Evolutionary conservation across 2,113 vertebrate genomes (phyloP), one percentile per base, ranked within the genome.

Genomic region (Falco punctatus): DNA sequence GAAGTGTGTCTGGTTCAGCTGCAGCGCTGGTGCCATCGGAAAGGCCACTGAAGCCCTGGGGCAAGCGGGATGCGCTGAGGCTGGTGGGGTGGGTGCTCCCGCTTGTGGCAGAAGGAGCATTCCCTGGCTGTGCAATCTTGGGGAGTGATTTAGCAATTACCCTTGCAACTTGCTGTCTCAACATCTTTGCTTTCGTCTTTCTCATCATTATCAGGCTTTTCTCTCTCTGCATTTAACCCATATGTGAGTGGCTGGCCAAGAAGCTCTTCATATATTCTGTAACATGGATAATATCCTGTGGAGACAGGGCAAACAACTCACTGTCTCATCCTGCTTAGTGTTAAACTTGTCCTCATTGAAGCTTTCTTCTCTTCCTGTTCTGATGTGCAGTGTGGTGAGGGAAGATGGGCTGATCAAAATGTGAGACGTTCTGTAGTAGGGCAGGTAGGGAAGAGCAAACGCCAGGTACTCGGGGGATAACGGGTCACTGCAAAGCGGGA

Each of bases 371-470:
- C 21, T 5, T 19, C 58, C 95, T 64, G 38, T 10, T 62, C 6
- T 18, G 51, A 5, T 24, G 49, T 23, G 27, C 1, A 23, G 6
- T 18, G 65, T 20, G 15, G 73, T 3, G 20, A 38, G n/a, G 46
- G 61, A 32, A 46, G 52, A 15, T 30, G 67, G 57, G 51, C 54
- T 27, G 18, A 17, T 35, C 26, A 83, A 66, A 72, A 79, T 3
- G 3, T 57, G 65, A 3, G 66, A 21, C 8, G 90, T 97, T 71
- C 96, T 87, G 71, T 96, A 97, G 96, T 86, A 97, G 48, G 97
- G 95, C 84, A 92, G 61, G 49, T 83, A 95, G 2, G 32, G 72
- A 17, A 59, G 40, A 62, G 28, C 32, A 30, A 65, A 8, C 30
- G 3, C 16, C 1, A 2, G 33, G 33, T 42, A 15, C 6, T 65